These are phyloP conservation scores for Tenebrio molitor DNA, from an alignment of 1,140 invertebrate genomes.

Conservation along the genomic window DNA sequence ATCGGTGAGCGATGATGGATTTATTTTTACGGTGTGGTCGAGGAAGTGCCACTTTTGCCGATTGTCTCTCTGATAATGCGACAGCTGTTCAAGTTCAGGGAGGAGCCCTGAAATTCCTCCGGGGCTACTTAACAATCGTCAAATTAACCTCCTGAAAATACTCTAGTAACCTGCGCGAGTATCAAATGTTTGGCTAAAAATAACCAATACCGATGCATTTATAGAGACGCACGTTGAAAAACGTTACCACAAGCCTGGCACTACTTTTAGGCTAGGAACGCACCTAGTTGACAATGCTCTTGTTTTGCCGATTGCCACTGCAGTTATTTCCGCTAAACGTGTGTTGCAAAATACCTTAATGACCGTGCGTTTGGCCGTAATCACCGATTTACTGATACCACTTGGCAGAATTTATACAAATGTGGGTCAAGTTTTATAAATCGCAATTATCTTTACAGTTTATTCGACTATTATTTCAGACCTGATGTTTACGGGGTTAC, in stretches of 20 bases:
- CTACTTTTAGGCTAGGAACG: constrained; percentile 37
- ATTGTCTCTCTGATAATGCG: no score
- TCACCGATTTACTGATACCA: not conserved
- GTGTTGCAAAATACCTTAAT: not conserved
- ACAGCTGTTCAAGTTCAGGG: constrained; percentile 28
- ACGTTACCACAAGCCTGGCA: constrained; percentile 30
- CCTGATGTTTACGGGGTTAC: not conserved
- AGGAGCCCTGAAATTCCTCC: constrained; percentile 27
- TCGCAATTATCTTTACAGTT: constrained; percentile 2
- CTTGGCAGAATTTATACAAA: not conserved
- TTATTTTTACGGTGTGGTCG: constrained; percentile 2
- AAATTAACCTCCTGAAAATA: constrained; percentile 40
- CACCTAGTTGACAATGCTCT: constrained; percentile 33
- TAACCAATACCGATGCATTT: constrained; percentile 46
- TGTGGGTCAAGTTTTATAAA: constrained; percentile 13
- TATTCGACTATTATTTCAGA: constrained; percentile 13
- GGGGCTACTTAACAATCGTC: constrained; percentile 25
- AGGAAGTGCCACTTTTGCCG: not conserved
- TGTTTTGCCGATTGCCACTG: constrained; percentile 1
- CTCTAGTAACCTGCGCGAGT: constrained; percentile 43
- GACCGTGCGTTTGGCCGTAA: not conserved
- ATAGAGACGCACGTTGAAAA: constrained; percentile 38
- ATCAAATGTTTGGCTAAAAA: constrained; percentile 49
- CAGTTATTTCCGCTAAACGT: constrained; percentile 5
- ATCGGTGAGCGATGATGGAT: not conserved